Evolutionary conservation across 2,888 invertebrate genomes (phyloP).

Genomic region (Ornithoptera alexandrae): DNA sequence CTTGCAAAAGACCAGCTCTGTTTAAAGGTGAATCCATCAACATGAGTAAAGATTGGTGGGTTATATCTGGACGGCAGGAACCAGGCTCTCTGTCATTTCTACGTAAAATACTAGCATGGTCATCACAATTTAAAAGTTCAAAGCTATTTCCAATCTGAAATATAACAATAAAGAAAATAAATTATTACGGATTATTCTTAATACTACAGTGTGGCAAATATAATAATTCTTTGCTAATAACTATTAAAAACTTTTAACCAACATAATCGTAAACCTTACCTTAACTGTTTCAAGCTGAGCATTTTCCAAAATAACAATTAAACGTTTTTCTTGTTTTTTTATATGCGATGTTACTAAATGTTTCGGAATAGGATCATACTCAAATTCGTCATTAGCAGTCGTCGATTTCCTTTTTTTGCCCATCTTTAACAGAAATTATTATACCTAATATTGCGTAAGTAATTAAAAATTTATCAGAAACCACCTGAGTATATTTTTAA

Average conservation of each 20-base stretch:
- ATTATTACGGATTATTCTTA: background rate
- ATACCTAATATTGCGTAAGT: background rate
- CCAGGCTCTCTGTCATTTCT: conserved; percentile 93
- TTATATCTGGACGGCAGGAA: conserved; percentile 96
- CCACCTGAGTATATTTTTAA: no score
- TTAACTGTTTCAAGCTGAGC: conserved; percentile 98
- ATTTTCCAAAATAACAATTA: conserved; percentile 95
- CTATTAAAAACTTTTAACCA: background rate
- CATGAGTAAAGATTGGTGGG: conserved; percentile 98
- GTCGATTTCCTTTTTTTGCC: conserved; percentile 73
- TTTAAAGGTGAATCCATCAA: conserved; percentile 98
- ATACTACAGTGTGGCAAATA: background rate
- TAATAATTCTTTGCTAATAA: no score
- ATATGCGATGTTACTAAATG: conserved; percentile 89
- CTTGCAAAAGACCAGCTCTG: conserved; percentile 96
- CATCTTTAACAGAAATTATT: conserved; percentile 42
- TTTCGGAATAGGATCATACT: conserved; percentile 88
- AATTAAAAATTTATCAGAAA: no score
- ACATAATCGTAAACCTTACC: conserved; percentile 71
- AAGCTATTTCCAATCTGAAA: conserved; percentile 91
- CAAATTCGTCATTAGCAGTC: conserved; percentile 83
- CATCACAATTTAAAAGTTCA: conserved; percentile 96
- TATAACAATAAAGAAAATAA: conserved; percentile 7
- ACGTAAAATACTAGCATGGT: conserved; percentile 90
- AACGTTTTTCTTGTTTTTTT: conserved; percentile 91